Evolutionary conservation across 2,888 invertebrate species (phyloP).

Genomic region (Archips crataeganus): DNA sequence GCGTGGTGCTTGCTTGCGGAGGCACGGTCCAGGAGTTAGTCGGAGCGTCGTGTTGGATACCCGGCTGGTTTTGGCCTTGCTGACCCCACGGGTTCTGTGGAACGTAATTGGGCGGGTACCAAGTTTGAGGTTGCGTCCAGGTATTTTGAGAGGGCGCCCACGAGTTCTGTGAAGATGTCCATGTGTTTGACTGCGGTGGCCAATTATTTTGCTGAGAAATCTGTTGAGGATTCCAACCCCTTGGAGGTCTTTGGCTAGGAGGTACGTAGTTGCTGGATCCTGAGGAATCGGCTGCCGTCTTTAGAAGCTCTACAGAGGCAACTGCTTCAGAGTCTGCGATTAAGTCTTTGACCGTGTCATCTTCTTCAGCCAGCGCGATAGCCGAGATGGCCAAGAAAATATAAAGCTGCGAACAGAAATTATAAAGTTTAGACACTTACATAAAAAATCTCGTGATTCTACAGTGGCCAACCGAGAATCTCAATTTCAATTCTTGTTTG

Average conservation of each 20-base stretch:
- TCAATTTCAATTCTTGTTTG: neutral
- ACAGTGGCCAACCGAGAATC: no score
- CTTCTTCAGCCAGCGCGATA: conserved; percentile 64
- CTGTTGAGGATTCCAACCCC: conserved; percentile 49
- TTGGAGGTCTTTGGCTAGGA: conserved; percentile 53
- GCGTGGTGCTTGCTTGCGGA: conserved; percentile 59
- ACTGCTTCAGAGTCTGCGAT: conserved; percentile 66
- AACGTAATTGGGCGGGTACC: conserved; percentile 24
- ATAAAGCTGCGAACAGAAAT: conserved; percentile 61
- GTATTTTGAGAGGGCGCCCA: conserved; percentile 46
- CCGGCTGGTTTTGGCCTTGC: conserved; percentile 25
- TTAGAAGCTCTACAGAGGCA: conserved; percentile 62
- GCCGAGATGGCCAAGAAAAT: conserved; percentile 67
- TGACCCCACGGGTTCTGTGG: conserved; percentile 32
- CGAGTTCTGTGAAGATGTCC: conserved; percentile 48
- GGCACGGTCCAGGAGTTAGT: conserved; percentile 45
- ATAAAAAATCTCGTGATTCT: neutral
- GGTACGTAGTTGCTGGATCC: conserved; percentile 58
- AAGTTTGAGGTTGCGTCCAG: conserved; percentile 38
- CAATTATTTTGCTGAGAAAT: conserved; percentile 40
- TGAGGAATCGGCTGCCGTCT: conserved; percentile 53
- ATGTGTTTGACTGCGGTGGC: conserved; percentile 45
- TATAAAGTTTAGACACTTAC: neutral
- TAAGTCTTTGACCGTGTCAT: conserved; percentile 38
- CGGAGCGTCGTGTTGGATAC: conserved; percentile 22